phyloP scores from a whole-genome alignment of 2,888 invertebrate genomes.

The Eilema caniola region DNA sequence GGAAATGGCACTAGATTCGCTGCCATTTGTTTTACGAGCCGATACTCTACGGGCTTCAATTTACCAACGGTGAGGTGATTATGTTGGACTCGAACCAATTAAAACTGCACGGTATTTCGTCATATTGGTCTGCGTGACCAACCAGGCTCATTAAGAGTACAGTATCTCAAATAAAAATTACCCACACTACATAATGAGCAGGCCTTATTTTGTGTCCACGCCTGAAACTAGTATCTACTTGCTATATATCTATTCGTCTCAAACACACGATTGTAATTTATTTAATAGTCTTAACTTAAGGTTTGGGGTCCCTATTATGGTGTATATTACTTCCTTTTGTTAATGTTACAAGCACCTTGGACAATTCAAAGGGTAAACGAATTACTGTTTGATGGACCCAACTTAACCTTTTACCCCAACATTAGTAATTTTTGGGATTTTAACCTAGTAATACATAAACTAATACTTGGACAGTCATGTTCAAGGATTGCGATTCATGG shows the following conservation, averaged over 20 bases:
- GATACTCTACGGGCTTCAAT: too few species aligned
- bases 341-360: background rate
- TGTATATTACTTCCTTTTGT: background rate
- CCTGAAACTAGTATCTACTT: background rate
- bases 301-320: background rate
- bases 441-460: background rate
- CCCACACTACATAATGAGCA: too few species aligned
- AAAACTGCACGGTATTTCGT: too few species aligned
- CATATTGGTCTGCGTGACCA: background rate
- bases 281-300: background rate
- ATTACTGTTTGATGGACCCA: background rate
- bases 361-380: background rate
- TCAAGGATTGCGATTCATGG: background rate
- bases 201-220: too few species aligned
- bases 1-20: too few species aligned
- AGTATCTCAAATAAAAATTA: too few species aligned
- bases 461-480: background rate
- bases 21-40: too few species aligned
- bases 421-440: slow-evolving; percentile 4
- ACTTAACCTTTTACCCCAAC: background rate
- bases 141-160: too few species aligned
- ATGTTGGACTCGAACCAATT: too few species aligned
- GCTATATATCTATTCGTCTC: background rate
- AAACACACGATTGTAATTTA: background rate
- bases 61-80: too few species aligned